Conservation (phyloP, 92 coral and sea anemone genomes). For the Phymanthus crucifer region DNA sequence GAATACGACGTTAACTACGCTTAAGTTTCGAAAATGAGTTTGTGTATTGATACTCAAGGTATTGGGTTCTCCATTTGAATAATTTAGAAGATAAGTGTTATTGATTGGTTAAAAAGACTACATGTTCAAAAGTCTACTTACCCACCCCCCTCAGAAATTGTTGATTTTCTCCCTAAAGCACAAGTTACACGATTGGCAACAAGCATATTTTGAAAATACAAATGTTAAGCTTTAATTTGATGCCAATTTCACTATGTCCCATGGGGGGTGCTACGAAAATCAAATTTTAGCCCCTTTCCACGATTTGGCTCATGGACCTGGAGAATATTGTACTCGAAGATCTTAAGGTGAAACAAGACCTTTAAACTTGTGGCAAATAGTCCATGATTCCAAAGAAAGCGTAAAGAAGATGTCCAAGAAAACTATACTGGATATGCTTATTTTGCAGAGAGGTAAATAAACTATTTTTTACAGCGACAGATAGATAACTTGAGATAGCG, state of each 20-base stretch:
- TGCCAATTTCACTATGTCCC: too few relatives aligned
- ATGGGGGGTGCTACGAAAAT: too few relatives aligned
- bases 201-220: not conserved
- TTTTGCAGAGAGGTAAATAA: conserved; percentile 24
- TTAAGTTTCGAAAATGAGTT: not conserved
- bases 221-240: not conserved
- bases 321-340: conserved; percentile 30
- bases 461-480: not conserved
- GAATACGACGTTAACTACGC: conserved; percentile 3
- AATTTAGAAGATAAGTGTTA: not conserved
- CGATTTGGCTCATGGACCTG: conserved; percentile 7
- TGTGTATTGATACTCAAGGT: conserved; percentile 1
- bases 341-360: conserved; percentile 40
- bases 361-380: conserved; percentile 32
- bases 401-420: conserved; percentile 23
- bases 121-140: too few relatives aligned
- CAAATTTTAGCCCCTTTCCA: not conserved
- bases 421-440: conserved; percentile 31
- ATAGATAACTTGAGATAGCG: too few relatives aligned
- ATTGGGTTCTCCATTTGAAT: conserved; percentile 2
- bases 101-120: not conserved
- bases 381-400: conserved; percentile 39
- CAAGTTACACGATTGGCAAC: not conserved
- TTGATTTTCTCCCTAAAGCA: not conserved
- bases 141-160: not conserved